These are phyloP conservation scores for Metallyticus violacea DNA, from an alignment of 2,888 invertebrate genomes.

Conservation along the genomic window DNA sequence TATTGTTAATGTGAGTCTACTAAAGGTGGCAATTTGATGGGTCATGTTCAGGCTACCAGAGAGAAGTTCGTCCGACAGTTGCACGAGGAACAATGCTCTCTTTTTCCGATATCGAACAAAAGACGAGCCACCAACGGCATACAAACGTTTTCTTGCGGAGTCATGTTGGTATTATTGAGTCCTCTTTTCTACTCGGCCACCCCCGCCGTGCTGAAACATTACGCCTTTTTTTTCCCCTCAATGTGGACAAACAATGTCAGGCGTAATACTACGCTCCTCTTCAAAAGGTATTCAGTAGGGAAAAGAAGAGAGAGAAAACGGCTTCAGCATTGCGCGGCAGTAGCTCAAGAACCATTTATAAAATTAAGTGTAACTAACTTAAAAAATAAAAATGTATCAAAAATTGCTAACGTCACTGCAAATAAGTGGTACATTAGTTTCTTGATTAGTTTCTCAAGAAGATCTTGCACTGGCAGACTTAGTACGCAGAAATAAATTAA, in stretches of 20 bases:
- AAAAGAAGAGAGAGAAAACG: background rate
- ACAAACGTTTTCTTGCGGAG: constrained; percentile 26
- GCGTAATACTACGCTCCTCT: background rate
- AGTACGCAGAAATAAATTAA: too few species aligned
- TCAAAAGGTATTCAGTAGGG: background rate
- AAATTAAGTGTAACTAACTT: too few species aligned
- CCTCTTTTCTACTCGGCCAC: background rate
- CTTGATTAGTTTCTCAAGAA: too few species aligned
- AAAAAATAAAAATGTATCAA: too few species aligned
- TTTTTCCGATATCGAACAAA: background rate
- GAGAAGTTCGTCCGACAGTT: background rate
- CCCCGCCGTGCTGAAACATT: background rate
- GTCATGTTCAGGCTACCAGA: background rate
- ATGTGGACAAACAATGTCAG: constrained; percentile 28
- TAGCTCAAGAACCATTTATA: too few species aligned
- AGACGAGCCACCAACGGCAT: background rate
- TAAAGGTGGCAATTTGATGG: too few species aligned
- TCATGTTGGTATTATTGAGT: constrained; percentile 31
- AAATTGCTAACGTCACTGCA: too few species aligned
- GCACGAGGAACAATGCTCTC: background rate
- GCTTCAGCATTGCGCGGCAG: too few species aligned
- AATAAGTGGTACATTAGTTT: too few species aligned
- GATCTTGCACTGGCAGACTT: too few species aligned
- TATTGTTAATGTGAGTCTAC: too few species aligned
- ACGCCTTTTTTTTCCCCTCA: background rate